A percentile compares a stretch with the other conserved stretches of the same genome.
These are phyloP conservation scores for Xiphorhynchus elegans DNA, from an alignment of 2,113 vertebrate genomes.

Conservation along the genomic window DNA sequence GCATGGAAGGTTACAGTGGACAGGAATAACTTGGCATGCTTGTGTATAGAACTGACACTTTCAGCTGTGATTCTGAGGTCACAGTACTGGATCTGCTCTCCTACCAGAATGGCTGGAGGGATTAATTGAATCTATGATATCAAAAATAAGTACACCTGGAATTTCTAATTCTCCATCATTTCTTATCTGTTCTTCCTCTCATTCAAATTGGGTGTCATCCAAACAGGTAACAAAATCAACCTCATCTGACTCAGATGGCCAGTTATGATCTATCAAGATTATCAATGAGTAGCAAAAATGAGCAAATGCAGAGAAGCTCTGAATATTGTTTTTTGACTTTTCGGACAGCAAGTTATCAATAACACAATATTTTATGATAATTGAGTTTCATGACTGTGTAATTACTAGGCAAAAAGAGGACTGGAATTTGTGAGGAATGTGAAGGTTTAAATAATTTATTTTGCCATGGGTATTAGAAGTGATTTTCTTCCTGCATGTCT, in stretches of 20 bases:
- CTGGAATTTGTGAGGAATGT: neutral
- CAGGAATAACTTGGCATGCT: neutral
- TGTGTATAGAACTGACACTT: fast-evolving
- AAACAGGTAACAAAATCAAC: neutral
- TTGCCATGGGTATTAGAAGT: neutral
- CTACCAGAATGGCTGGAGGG: neutral
- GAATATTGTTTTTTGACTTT: conserved; percentile 4
- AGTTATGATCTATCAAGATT: neutral
- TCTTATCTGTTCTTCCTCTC: neutral
- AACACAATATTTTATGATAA: neutral
- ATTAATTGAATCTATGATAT: neutral
- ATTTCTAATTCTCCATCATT: neutral
- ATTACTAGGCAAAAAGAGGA: neutral
- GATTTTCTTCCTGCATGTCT: neutral
- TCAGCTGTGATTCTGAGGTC: neutral
- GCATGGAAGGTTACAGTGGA: neutral
- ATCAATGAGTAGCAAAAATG: neutral
- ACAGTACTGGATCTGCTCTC: neutral
- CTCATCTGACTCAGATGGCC: neutral
- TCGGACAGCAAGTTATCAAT: neutral
- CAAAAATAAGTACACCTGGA: neutral
- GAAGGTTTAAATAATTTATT: conserved; percentile 7
- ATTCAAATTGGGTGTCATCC: neutral
- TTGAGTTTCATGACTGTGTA: neutral
- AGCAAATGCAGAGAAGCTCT: neutral